phyloP scores from a whole-genome alignment of 2,113 vertebrate genomes.

The Typhlomys cinereus region DNA sequence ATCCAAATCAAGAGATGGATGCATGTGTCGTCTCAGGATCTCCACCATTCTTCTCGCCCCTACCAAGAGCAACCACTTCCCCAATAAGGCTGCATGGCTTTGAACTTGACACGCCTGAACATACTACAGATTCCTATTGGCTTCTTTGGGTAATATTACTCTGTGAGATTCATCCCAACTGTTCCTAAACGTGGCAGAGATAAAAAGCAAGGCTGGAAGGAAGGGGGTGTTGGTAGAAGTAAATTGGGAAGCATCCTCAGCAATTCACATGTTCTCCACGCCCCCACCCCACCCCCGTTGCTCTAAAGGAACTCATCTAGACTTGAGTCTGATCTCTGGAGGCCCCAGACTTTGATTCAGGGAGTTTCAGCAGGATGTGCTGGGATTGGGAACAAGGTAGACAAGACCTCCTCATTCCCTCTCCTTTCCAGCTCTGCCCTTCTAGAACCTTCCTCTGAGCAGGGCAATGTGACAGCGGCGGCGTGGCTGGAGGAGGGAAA shows the following conservation, averaged over 20 bases:
- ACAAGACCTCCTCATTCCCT: no score
- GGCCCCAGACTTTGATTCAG: background rate
- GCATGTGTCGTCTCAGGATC: background rate
- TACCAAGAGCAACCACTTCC: background rate
- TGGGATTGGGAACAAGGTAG: background rate
- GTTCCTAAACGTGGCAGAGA: background rate
- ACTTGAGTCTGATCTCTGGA: background rate
- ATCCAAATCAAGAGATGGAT: background rate
- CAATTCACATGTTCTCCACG: background rate
- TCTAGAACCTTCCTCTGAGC: background rate
- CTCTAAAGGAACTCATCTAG: background rate
- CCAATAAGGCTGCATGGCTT: background rate
- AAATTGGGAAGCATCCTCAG: background rate
- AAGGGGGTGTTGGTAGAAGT: background rate
- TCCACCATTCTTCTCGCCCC: background rate
- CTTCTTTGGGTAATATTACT: background rate
- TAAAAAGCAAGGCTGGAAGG: background rate
- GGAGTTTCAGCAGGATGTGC: background rate
- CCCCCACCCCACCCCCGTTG: background rate
- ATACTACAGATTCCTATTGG: no score
- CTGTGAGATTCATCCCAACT: background rate
- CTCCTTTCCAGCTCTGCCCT: background rate
- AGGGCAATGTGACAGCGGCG: no score
- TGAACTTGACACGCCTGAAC: background rate
- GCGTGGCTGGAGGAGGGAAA: background rate